Evolutionary conservation across 2,888 invertebrate genomes (phyloP), one percentile per base, ranked within the genome.

Genomic region (Keiferia lycopersicella): DNA sequence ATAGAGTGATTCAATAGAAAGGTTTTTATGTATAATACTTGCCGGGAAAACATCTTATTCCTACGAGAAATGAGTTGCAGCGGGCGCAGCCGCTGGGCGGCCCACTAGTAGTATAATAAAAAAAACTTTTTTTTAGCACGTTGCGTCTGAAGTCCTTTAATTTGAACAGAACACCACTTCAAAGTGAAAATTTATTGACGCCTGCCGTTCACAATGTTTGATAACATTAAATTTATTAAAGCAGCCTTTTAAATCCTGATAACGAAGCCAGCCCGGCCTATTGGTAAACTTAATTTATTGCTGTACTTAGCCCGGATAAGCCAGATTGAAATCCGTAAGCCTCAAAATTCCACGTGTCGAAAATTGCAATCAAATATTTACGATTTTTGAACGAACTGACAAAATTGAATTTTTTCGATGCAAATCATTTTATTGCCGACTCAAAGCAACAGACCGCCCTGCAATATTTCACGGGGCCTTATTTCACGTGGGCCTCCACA

Each of bases 381-480:
- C 59, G 41, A 59, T n/a, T 41, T 16, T 2, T 12, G 30, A 61
- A 39, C 26, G n/a, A 45, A 12, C 59, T 66, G 65, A 56, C 20
- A 41, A 64, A 64, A 50, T 69, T 48, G 57, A 67, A 69, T 70
- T 71, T 69, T 64, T 65, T 69, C 68, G 11, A 72, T 71, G 68
- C 70, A 73, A 71, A 75, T 73, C 68, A 68, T 68, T 67, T 63
- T 70, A 68, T 69, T 68, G 66, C 69, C 68, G 69, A 72, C 70
- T 71, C 68, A 65, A 62, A 67, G 69, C 70, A 72, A 73, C 75
- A 75, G 69, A 68, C 26, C 48, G 51, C 60, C 16, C 71, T 73
- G 76, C 79, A 76, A 81, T 84, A 81, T 80, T 82, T 84, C 80
- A 81, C 72, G 71, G 72, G 67, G 74, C 69, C 80, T 82, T 81